Conservation (phyloP, 2,113 vertebrate species). For the Candoia aspera region DNA sequence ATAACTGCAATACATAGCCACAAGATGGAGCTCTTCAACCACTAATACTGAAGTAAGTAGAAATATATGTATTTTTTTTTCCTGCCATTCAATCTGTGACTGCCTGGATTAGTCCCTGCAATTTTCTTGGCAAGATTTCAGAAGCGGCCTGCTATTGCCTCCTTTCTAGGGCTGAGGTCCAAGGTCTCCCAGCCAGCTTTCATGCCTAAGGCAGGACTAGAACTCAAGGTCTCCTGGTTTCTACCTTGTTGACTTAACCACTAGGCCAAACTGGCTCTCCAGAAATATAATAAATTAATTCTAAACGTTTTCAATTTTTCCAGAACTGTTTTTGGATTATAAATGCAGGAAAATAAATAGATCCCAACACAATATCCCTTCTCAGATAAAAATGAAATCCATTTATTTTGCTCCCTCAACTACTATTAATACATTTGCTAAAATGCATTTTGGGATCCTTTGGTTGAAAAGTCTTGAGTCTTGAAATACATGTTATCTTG, state of each 20-base stretch:
- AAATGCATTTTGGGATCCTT: neutral
- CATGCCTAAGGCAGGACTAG: too few species aligned
- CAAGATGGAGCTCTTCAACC: conserved; percentile 60
- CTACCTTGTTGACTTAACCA: too few species aligned
- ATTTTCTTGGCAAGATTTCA: too few species aligned
- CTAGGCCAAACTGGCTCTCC: too few species aligned
- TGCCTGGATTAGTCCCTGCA: neutral
- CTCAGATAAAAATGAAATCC: neutral
- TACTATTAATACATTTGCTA: neutral
- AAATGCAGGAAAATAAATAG: neutral
- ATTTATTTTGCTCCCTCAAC: neutral
- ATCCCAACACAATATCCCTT: neutral
- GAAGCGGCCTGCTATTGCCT: too few species aligned
- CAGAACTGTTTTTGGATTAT: conserved; percentile 11
- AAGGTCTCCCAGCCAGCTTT: too few species aligned
- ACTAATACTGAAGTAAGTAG: conserved; percentile 21
- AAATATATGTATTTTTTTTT: neutral
- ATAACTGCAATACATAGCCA: conserved; percentile 29
- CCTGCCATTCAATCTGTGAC: neutral
- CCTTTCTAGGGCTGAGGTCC: too few species aligned
- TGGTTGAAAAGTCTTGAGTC: neutral
- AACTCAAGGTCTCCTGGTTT: too few species aligned
- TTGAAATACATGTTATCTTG: neutral
- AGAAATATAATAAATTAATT: neutral
- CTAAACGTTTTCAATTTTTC: neutral